phyloP scores from a whole-genome alignment of 2,888 invertebrate species.

The Aphelenchoides bicaudatus region DNA sequence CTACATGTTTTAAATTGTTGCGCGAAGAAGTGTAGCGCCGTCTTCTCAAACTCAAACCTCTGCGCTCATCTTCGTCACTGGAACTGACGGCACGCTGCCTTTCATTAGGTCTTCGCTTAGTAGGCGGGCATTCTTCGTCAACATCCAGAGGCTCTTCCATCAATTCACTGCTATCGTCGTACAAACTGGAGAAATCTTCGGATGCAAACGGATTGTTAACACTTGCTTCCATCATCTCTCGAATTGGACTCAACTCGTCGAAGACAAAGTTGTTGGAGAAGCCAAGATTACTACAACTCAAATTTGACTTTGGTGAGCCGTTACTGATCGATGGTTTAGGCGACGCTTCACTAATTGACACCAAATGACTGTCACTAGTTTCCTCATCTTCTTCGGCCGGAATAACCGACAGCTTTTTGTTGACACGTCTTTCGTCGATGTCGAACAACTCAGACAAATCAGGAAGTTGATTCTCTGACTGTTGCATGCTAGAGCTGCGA shows the following conservation, averaged over 20 bases:
- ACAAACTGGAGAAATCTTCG: not conserved
- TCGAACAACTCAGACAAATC: not conserved
- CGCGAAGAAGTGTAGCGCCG: slow-evolving; percentile 8
- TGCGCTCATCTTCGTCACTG: slow-evolving; percentile 9
- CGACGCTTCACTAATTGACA: not conserved
- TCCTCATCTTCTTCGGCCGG: slow-evolving; percentile 10
- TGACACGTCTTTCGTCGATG: not conserved
- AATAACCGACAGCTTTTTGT: slow-evolving; percentile 8
- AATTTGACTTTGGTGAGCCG: not conserved
- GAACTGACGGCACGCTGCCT: slow-evolving; percentile 10
- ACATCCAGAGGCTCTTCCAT: not conserved
- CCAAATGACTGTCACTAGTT: not conserved
- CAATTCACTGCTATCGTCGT: not conserved
- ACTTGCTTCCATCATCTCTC: slow-evolving; percentile 21
- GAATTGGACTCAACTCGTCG: slow-evolving; percentile 26
- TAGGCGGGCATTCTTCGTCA: slow-evolving; percentile 5
- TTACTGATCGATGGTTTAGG: not conserved
- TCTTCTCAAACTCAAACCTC: not conserved
- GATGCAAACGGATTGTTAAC: not conserved
- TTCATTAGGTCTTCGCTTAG: not conserved
- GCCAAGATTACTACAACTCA: not conserved
- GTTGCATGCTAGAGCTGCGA: not conserved
- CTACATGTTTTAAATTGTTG: not conserved
- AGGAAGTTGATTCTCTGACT: too few species aligned
- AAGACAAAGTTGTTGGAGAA: slow-evolving; percentile 14